A percentile compares a stretch with the other conserved stretches of the same genome.
phyloP scores from a whole-genome alignment of 2,797 vertebrate genomes.

The Phrynocephalus guinanensis region DNA sequence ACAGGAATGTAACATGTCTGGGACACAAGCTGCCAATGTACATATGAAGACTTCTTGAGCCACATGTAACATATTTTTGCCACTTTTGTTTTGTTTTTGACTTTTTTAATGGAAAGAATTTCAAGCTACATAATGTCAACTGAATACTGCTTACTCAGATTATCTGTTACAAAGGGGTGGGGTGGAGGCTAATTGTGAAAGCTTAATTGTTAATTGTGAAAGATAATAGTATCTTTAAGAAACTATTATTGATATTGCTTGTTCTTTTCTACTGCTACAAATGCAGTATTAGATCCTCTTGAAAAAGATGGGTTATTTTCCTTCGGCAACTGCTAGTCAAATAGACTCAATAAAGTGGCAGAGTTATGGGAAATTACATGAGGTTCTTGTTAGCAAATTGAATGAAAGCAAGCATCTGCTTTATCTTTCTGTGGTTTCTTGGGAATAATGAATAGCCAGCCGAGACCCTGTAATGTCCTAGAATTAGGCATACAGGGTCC shows the following conservation, averaged over 20 bases:
- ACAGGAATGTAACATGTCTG: not conserved
- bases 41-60: not conserved
- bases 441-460: not conserved
- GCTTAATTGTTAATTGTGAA: too few relatives aligned
- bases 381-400: conserved; percentile 67
- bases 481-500: not conserved
- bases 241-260: conserved; percentile 45
- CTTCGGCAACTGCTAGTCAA: conserved; percentile 66
- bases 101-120: conserved; percentile 57
- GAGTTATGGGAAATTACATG: conserved; percentile 66
- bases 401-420: conserved; percentile 42
- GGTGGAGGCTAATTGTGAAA: too few relatives aligned
- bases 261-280: conserved; percentile 64
- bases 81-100: conserved; percentile 59
- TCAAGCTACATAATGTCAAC: conserved; percentile 52
- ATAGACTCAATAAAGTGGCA: conserved; percentile 68
- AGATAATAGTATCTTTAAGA: not conserved
- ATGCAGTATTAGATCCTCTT: conserved; percentile 68
- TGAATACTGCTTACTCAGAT: conserved; percentile 51
- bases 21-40: not conserved
- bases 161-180: conserved; percentile 12
- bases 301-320: conserved; percentile 59
- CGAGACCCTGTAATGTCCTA: not conserved
- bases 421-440: conserved; percentile 1
- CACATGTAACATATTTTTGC: conserved; percentile 38